phyloP scores from a whole-genome alignment of 2,113 vertebrate species.

The Deroptyus accipitrinus region DNA sequence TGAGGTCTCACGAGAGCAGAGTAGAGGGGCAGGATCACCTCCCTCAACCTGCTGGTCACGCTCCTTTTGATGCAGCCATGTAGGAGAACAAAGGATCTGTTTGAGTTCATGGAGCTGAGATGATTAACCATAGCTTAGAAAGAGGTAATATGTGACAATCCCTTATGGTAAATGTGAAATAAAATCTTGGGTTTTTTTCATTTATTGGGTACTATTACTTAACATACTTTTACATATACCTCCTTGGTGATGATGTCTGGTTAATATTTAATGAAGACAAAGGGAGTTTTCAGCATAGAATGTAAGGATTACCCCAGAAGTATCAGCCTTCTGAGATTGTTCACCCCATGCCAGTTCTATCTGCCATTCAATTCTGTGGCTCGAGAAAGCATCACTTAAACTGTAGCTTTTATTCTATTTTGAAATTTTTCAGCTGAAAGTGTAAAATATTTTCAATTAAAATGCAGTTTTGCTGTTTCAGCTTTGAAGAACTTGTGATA shows the following conservation, averaged over 20 bases:
- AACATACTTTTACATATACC: not conserved
- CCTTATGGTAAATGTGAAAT: not conserved
- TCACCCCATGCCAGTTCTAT: not conserved
- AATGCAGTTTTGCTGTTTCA: not conserved
- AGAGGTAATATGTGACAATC: not conserved
- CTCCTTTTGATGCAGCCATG: not conserved
- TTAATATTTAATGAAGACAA: slow-evolving; percentile 33
- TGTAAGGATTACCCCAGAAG: not conserved
- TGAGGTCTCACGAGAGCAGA: too few species aligned
- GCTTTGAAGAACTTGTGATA: not conserved
- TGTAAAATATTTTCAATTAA: slow-evolving; percentile 5
- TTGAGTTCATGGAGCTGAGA: not conserved
- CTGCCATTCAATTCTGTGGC: not conserved
- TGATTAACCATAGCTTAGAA: not conserved
- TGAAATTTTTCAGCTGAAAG: not conserved
- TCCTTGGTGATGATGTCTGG: not conserved
- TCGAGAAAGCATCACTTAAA: not conserved
- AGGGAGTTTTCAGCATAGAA: not conserved
- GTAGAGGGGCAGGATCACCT: too few species aligned
- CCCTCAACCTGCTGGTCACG: too few species aligned
- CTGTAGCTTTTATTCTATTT: not conserved
- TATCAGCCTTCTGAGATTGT: not conserved
- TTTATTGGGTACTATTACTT: not conserved
- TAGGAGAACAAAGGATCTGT: not conserved
- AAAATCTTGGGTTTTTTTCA: not conserved